Conservation (phyloP, 1,140 invertebrate species). For the Zaprionus tsacasi region DNA sequence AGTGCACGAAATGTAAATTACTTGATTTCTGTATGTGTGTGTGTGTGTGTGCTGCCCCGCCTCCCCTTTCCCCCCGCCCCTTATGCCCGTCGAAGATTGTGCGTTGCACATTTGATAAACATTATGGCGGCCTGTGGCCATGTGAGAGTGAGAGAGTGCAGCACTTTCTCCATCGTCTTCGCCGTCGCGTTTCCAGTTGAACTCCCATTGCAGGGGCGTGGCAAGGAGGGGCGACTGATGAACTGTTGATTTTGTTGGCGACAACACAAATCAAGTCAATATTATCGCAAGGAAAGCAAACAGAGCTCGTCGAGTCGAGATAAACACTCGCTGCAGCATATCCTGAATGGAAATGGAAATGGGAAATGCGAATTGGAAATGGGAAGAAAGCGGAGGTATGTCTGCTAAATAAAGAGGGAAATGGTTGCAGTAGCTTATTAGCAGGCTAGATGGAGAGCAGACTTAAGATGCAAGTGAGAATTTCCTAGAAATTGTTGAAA, state of each 20-base stretch:
- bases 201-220: conserved; percentile 31
- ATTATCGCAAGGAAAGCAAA: conserved; percentile 6
- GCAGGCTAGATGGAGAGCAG: no score
- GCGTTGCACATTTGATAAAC: conserved; percentile 59
- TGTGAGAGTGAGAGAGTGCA: conserved; percentile 63
- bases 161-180: conserved; percentile 54
- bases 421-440: no score
- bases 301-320: background rate
- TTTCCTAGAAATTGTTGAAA: no score
- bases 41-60: conserved; percentile 24
- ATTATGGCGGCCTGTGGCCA: conserved; percentile 70
- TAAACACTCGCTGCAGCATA: background rate
- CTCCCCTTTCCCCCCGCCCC: background rate
- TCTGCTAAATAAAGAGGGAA: background rate
- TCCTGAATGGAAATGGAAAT: background rate
- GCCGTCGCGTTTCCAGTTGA: conserved; percentile 40
- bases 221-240: background rate
- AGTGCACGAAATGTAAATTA: conserved; percentile 72
- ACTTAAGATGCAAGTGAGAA: no score
- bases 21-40: conserved; percentile 50
- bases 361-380: no score
- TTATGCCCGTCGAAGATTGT: background rate
- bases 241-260: conserved; percentile 16
- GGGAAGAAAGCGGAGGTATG: background rate
- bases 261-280: conserved; percentile 11